Conservation (phyloP, 2,888 invertebrate genomes). For the Piscicola geometra region DNA sequence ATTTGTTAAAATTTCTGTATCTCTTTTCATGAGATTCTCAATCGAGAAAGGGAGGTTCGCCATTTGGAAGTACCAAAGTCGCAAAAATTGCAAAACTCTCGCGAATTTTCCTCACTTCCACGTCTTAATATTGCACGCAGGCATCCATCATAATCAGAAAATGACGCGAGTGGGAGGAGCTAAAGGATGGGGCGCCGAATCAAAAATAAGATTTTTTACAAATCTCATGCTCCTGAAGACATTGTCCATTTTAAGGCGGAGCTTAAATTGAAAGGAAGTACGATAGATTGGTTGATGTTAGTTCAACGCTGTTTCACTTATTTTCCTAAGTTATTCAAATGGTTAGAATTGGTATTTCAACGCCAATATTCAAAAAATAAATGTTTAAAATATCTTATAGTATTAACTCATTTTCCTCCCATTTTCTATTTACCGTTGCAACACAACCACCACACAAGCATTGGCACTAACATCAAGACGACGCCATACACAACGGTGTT, state of each 20-base stretch:
- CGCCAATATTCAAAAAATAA: no score
- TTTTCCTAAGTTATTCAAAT: no score
- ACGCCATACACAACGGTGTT: no score
- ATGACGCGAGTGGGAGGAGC: background rate
- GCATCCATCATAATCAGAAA: background rate
- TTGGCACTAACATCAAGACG: no score
- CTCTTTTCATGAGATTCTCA: background rate
- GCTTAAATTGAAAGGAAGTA: background rate
- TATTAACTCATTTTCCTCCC: no score
- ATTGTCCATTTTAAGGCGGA: constrained; percentile 10
- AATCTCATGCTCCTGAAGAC: background rate
- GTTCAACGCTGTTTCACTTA: no score
- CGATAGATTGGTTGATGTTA: background rate
- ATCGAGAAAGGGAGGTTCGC: constrained; percentile 2
- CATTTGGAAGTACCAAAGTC: background rate
- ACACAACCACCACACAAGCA: no score
- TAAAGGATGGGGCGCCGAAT: background rate
- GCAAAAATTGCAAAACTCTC: background rate
- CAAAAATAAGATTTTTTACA: background rate
- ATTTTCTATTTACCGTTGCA: no score
- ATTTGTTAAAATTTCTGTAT: background rate
- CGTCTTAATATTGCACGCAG: background rate
- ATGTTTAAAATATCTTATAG: no score
- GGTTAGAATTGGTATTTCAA: no score
- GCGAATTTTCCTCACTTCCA: background rate